These are phyloP conservation scores for Sapayoa aenigma DNA, from an alignment of 2,113 vertebrate genomes.

Conservation along the genomic window DNA sequence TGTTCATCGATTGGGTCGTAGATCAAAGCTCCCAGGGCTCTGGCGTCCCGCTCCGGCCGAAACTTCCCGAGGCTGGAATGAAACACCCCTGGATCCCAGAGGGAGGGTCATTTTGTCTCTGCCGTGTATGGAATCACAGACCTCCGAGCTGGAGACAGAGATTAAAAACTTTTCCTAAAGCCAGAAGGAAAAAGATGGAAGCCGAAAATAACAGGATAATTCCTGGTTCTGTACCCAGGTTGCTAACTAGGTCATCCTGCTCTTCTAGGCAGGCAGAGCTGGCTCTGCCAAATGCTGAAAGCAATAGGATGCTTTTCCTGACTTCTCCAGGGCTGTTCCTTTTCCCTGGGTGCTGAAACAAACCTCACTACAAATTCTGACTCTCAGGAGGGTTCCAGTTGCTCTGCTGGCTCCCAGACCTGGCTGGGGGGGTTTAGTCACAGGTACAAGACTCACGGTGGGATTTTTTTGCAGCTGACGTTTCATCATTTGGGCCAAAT, in stretches of 20 bases:
- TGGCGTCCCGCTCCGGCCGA: background rate
- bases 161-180: background rate
- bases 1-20: background rate
- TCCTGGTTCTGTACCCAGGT: constrained; percentile 9
- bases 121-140: background rate
- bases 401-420: background rate
- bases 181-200: background rate
- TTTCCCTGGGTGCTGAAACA: background rate
- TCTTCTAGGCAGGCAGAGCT: background rate
- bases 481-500: rapidly evolving
- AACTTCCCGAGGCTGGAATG: background rate
- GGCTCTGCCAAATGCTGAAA: background rate
- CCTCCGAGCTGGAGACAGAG: background rate
- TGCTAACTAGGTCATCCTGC: constrained; percentile 56
- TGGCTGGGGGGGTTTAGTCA: background rate
- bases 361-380: background rate
- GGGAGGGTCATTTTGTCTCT: background rate
- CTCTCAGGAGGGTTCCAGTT: background rate
- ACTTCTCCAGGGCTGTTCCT: background rate
- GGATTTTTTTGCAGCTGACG: background rate
- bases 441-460: background rate
- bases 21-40: constrained; percentile 43
- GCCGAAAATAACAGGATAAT: constrained; percentile 19
- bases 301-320: background rate
- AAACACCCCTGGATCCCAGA: background rate